Conservation (phyloP, 2,888 invertebrate species). For the Drosophila melanosoma region DNA sequence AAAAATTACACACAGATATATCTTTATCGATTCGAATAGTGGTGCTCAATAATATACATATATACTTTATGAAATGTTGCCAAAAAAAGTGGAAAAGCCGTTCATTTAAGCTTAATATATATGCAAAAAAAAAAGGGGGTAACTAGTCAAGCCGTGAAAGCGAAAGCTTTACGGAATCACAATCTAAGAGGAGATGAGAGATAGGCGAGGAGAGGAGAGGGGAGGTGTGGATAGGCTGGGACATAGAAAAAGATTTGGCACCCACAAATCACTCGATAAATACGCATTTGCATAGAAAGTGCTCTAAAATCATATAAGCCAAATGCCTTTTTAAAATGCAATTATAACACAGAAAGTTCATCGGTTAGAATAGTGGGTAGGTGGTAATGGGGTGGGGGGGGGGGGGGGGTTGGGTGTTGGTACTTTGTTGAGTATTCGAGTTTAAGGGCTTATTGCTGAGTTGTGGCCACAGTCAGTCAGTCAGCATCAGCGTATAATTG, state of each 20-base stretch:
- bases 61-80: neutral
- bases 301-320: slow-evolving; percentile 26
- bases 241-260: slow-evolving; percentile 3
- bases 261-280: slow-evolving; percentile 15
- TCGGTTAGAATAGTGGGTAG: neutral
- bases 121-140: slow-evolving; percentile 19
- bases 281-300: neutral
- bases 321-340: slow-evolving; percentile 63
- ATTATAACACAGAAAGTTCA: slow-evolving; percentile 39
- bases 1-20: no score
- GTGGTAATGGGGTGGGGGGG: neutral
- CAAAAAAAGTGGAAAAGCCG: neutral
- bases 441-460: neutral
- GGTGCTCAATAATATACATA: neutral
- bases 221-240: neutral
- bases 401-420: no score
- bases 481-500: slow-evolving; percentile 9
- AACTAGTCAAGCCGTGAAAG: slow-evolving; percentile 12
- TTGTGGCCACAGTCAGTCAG: neutral
- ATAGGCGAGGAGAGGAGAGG: neutral
- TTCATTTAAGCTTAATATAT: slow-evolving; percentile 19
- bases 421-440: neutral
- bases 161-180: neutral
- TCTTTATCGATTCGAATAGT: neutral
- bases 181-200: neutral